Percentiles rank a stretch among this genome's conserved stretches.
Evolutionary conservation across 2,888 invertebrate species (phyloP).

Genomic region (Lepidocyrtoides sp.): DNA sequence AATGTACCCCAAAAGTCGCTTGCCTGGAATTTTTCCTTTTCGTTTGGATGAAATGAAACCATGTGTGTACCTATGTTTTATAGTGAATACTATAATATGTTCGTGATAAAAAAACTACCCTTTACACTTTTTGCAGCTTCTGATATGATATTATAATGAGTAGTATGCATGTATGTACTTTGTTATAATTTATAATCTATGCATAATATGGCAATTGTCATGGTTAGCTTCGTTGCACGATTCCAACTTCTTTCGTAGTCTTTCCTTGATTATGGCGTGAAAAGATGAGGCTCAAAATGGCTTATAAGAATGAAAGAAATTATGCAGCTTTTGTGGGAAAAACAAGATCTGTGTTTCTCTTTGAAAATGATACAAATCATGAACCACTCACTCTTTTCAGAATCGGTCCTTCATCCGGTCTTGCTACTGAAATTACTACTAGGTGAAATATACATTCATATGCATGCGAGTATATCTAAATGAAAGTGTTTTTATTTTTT

Average conservation of each 20-base stretch:
- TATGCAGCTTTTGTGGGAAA: slow-evolving; percentile 61
- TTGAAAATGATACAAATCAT: slow-evolving; percentile 68
- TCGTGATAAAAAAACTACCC: neutral
- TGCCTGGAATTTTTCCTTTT: neutral
- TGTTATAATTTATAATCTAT: neutral
- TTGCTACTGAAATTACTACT: neutral
- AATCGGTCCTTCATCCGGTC: slow-evolving; percentile 75
- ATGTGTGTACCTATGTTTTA: no score
- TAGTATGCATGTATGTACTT: neutral
- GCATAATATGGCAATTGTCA: slow-evolving; percentile 34
- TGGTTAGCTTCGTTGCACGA: slow-evolving; percentile 41
- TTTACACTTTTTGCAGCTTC: no score
- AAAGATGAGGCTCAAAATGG: slow-evolving; percentile 1
- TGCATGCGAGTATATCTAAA: neutral
- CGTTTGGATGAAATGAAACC: no score
- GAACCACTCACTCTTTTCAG: slow-evolving; percentile 34
- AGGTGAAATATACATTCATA: neutral
- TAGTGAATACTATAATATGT: no score
- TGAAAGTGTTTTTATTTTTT: neutral
- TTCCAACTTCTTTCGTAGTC: neutral
- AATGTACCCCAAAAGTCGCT: neutral
- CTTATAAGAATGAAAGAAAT: neutral
- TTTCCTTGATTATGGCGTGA: slow-evolving; percentile 7
- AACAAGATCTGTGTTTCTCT: slow-evolving; percentile 61
- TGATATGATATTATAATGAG: neutral